A percentile compares a stretch with the other conserved stretches of the same genome.
phyloP scores from a whole-genome alignment of 2,113 vertebrate species.

The Amblyornis subalaris region DNA sequence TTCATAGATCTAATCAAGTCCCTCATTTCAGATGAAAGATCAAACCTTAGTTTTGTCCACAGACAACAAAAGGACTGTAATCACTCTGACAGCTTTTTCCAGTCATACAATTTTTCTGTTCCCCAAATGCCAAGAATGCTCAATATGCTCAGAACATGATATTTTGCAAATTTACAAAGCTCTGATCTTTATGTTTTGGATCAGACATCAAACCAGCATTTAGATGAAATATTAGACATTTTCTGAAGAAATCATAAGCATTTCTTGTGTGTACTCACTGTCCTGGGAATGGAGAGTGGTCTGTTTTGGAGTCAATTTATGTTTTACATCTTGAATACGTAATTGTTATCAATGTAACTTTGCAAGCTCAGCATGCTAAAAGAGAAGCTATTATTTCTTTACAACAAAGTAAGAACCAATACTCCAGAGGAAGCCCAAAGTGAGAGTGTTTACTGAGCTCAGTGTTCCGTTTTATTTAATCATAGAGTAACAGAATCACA shows the following conservation, averaged over 20 bases:
- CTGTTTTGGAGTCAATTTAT: constrained; percentile 10
- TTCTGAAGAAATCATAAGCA: not conserved
- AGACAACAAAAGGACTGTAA: not conserved
- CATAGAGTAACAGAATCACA: not conserved
- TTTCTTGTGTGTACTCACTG: not conserved
- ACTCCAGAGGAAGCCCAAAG: not conserved
- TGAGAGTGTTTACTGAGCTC: not conserved
- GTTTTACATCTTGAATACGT: constrained; percentile 15
- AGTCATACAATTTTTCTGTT: not conserved
- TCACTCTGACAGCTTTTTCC: not conserved
- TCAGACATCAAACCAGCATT: not conserved
- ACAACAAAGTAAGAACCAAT: not conserved
- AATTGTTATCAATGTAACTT: not conserved
- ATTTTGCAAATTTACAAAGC: not conserved
- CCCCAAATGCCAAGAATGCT: not conserved
- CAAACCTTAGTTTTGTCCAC: not conserved
- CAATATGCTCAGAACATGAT: not conserved
- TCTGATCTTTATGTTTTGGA: constrained; percentile 3
- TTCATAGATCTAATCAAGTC: not conserved
- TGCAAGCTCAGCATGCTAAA: not conserved
- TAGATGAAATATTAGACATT: constrained; percentile 1
- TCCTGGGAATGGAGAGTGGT: not conserved
- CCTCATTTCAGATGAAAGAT: not conserved
- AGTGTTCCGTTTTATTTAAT: not conserved
- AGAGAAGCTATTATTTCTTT: not conserved